Percentiles rank a stretch among this genome's conserved stretches.
Conservation (phyloP, 2,797 vertebrate genomes). For the Cynodonichthys magdalenae region DNA sequence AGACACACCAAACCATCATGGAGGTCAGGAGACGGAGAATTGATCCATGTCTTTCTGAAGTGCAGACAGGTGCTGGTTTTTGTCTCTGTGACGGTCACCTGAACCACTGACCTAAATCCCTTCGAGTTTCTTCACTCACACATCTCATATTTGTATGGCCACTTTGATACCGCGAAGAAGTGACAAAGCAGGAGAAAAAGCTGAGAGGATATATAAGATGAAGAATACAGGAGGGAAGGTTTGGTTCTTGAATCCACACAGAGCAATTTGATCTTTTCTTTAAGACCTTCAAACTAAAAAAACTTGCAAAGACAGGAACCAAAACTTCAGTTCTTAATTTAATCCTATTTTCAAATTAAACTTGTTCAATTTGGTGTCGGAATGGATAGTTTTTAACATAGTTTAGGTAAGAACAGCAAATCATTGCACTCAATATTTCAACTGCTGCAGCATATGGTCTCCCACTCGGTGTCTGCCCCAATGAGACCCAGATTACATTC, state of each 20-base stretch:
- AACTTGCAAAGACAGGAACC: conserved; percentile 17
- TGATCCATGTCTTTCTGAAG: conserved; percentile 25
- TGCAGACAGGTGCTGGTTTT: not conserved
- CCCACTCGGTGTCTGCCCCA: conserved; percentile 29
- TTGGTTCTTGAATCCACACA: conserved; percentile 55
- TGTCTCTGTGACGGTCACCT: conserved; percentile 29
- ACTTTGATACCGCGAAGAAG: not conserved
- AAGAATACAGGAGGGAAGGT: conserved; percentile 31
- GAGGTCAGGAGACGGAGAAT: conserved; percentile 35
- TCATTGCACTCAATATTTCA: not conserved
- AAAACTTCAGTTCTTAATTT: conserved; percentile 15
- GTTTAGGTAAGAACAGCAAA: too few species aligned
- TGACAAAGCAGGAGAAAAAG: not conserved
- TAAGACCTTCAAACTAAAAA: conserved; percentile 45
- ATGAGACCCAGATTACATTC: conserved; percentile 57
- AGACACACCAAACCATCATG: conserved; percentile 4
- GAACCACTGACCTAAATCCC: conserved; percentile 60
- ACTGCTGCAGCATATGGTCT: conserved; percentile 43
- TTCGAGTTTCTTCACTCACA: conserved; percentile 12
- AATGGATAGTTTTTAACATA: not conserved
- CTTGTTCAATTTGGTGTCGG: not conserved
- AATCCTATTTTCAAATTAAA: not conserved
- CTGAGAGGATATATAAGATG: conserved; percentile 9
- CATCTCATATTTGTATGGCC: conserved; percentile 11
- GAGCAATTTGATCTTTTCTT: conserved; percentile 60